Evolutionary conservation across 2,888 invertebrate species (phyloP).

Genomic region (Hirtodrosophila duncani): DNA sequence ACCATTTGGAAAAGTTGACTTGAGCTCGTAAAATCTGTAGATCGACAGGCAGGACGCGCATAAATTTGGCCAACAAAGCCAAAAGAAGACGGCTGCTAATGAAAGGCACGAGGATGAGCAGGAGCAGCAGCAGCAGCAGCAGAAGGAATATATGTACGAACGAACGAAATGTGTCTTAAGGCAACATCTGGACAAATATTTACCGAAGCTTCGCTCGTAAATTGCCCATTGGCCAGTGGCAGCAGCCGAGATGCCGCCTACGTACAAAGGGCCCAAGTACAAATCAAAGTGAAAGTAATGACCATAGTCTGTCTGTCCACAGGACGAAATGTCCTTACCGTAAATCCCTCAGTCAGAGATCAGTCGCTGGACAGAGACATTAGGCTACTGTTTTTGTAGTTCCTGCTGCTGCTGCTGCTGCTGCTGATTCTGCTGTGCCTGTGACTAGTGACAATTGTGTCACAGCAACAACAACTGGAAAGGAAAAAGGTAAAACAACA

Average conservation of each 20-base stretch:
- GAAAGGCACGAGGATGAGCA: slow-evolving; percentile 50
- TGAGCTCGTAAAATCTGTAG: slow-evolving; percentile 55
- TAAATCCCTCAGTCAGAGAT: slow-evolving; percentile 10
- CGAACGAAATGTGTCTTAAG: too few species aligned
- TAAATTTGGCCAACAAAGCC: slow-evolving; percentile 56
- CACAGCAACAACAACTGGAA: slow-evolving; percentile 6
- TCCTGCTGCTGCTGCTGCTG: not conserved
- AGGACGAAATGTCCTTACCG: slow-evolving; percentile 1
- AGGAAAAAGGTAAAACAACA: slow-evolving; percentile 36
- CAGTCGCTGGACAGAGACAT: slow-evolving; percentile 55
- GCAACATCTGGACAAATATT: slow-evolving; percentile 68
- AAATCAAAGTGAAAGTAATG: slow-evolving; percentile 70
- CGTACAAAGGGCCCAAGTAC: slow-evolving; percentile 19
- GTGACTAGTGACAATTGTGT: slow-evolving; percentile 30
- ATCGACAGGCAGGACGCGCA: slow-evolving; percentile 65
- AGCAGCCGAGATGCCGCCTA: slow-evolving; percentile 22
- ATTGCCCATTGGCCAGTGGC: slow-evolving; percentile 38
- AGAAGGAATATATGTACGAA: too few species aligned
- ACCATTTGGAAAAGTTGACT: slow-evolving; percentile 30
- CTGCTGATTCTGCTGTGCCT: slow-evolving; percentile 12
- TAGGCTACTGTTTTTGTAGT: slow-evolving; percentile 59
- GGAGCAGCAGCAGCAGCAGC: not conserved
- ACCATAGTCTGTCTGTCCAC: slow-evolving; percentile 32
- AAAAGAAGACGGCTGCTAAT: slow-evolving; percentile 56
- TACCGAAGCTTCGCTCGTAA: slow-evolving; percentile 64